Evolutionary conservation across 2,888 invertebrate genomes (phyloP).

Genomic region (Pasiphila rectangulata): DNA sequence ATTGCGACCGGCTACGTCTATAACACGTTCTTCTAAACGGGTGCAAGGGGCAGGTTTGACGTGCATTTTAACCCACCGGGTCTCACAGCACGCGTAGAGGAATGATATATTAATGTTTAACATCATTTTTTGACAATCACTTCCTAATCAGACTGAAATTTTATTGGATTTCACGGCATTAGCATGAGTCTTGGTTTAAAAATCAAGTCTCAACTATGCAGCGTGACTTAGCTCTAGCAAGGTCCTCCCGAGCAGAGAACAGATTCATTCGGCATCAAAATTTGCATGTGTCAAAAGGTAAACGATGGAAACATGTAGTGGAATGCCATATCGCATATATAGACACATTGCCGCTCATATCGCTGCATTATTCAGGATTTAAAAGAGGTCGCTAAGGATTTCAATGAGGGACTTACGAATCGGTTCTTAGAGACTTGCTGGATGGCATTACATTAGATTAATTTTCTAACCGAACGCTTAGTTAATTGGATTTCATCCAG

Average conservation of each 20-base stretch:
- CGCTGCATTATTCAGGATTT: slow-evolving; percentile 34
- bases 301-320: slow-evolving; percentile 29
- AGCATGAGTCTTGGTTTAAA: slow-evolving; percentile 8
- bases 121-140: slow-evolving; percentile 30
- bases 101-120: slow-evolving; percentile 22
- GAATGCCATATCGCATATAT: slow-evolving; percentile 25
- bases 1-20: slow-evolving; percentile 82
- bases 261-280: slow-evolving; percentile 47
- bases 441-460: background rate
- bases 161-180: slow-evolving; percentile 30
- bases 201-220: slow-evolving; percentile 18
- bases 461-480: no score
- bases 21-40: slow-evolving; percentile 77
- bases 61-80: slow-evolving; percentile 38
- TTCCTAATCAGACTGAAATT: slow-evolving; percentile 35
- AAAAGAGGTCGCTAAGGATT: slow-evolving; percentile 22
- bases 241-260: slow-evolving; percentile 1
- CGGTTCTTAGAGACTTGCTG: background rate
- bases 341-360: slow-evolving; percentile 26
- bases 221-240: background rate
- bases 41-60: slow-evolving; percentile 74
- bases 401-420: background rate
- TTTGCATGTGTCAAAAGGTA: slow-evolving; percentile 54
- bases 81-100: slow-evolving; percentile 29
- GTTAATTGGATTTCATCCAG: no score